Evolutionary conservation across 2,888 invertebrate species (phyloP).

Genomic region (Drosophila anomalata): DNA sequence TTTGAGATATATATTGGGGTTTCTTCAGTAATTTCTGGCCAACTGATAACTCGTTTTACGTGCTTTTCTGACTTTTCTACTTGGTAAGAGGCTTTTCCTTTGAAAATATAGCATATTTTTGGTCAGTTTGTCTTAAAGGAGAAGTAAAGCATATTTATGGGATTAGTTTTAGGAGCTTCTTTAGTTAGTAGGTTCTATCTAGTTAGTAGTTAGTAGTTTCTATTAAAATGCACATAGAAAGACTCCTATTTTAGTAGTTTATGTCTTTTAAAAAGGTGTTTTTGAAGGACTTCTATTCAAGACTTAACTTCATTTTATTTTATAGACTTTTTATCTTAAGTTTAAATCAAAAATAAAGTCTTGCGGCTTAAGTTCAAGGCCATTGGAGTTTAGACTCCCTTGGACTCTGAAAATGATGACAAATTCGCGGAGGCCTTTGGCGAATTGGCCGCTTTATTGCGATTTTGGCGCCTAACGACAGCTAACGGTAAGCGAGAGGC

Average conservation of each 20-base stretch:
- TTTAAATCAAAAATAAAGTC: too few relatives aligned
- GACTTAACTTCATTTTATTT: too few relatives aligned
- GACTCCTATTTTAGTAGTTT: too few relatives aligned
- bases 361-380: not conserved
- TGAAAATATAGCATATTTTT: constrained; percentile 3
- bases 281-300: too few relatives aligned
- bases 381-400: not conserved
- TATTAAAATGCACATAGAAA: too few relatives aligned
- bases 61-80: constrained; percentile 3
- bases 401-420: not conserved
- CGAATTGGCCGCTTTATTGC: constrained; percentile 53
- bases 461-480: constrained; percentile 68
- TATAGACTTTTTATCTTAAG: too few relatives aligned
- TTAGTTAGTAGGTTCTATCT: too few relatives aligned
- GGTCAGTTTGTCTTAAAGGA: not conserved
- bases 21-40: not conserved
- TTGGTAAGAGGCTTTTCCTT: not conserved
- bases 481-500: constrained; percentile 55
- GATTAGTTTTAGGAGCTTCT: not conserved
- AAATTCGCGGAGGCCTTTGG: constrained; percentile 21
- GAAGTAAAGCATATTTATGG: constrained; percentile 17
- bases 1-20: not conserved
- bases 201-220: too few relatives aligned
- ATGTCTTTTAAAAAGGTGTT: too few relatives aligned
- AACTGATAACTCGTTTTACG: not conserved